Conservation (phyloP, 2,888 invertebrate genomes). For the Stictocephala bisonia region DNA sequence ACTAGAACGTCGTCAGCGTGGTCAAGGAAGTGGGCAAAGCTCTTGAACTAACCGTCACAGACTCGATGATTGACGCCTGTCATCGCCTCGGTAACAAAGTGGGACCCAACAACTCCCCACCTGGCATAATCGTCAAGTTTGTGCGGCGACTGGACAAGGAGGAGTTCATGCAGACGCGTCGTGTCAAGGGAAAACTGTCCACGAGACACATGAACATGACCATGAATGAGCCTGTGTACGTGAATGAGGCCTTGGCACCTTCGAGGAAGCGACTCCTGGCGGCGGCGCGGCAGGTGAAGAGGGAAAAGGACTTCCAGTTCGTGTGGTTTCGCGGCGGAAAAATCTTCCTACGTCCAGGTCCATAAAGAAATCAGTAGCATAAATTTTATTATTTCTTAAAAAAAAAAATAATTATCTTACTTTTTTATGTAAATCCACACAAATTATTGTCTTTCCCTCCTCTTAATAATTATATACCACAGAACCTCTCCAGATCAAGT, state of each 20-base stretch:
- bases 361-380: too few relatives aligned
- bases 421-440: too few relatives aligned
- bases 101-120: not conserved
- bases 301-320: constrained; percentile 34
- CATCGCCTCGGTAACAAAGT: not conserved
- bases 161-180: too few relatives aligned
- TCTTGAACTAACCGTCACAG: not conserved
- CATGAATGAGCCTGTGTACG: constrained; percentile 32
- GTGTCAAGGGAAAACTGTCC: constrained; percentile 21
- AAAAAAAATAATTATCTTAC: not conserved
- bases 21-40: constrained; percentile 11
- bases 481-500: too few relatives aligned
- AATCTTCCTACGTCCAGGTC: constrained; percentile 26
- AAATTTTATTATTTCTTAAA: not conserved
- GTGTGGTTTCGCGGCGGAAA: constrained; percentile 41
- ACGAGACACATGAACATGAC: constrained; percentile 7
- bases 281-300: constrained; percentile 21
- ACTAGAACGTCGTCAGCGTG: not conserved
- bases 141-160: not conserved
- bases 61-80: constrained; percentile 32
- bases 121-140: constrained; percentile 35
- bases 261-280: constrained; percentile 1
- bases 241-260: constrained; percentile 36
- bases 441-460: too few relatives aligned
- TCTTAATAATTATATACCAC: too few relatives aligned